A percentile compares a stretch with the other conserved stretches of the same genome.
Conservation (phyloP, 2,113 vertebrate genomes). For the Labrus mixtus region DNA sequence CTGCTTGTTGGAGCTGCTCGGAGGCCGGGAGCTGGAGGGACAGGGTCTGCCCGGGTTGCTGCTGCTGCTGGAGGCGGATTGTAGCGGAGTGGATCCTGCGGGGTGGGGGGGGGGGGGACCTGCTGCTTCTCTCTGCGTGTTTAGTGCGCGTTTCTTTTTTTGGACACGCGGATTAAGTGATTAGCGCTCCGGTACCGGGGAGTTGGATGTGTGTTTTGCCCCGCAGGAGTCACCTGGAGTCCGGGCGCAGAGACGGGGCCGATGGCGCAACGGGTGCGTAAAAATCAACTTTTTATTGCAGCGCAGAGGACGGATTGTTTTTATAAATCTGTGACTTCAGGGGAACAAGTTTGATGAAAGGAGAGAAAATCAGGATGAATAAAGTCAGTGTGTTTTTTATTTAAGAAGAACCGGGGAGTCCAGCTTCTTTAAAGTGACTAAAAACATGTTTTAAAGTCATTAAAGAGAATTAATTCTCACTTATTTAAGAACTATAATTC, state of each 20-base stretch:
- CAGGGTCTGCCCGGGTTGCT: background rate
- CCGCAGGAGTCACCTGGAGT: conserved; percentile 90
- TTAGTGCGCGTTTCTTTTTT: background rate
- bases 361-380: too few species aligned
- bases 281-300: conserved; percentile 72
- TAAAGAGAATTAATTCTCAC: too few species aligned
- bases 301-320: background rate
- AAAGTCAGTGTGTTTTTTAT: too few species aligned
- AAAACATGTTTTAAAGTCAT: background rate
- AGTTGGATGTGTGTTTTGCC: conserved; percentile 86
- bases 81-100: conserved; percentile 4
- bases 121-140: background rate
- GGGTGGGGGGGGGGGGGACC: too few species aligned
- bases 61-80: conserved; percentile 60
- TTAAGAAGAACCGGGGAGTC: background rate
- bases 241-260: conserved; percentile 84
- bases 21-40: background rate
- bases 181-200: conserved; percentile 71
- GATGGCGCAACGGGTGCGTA: conserved; percentile 98
- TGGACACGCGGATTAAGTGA: conserved; percentile 78
- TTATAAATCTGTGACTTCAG: background rate
- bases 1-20: conserved; percentile 61
- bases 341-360: background rate
- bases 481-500: too few species aligned
- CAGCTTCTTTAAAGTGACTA: background rate